Conservation (phyloP, 2,113 vertebrate genomes). For the Accipiter virgatus region DNA sequence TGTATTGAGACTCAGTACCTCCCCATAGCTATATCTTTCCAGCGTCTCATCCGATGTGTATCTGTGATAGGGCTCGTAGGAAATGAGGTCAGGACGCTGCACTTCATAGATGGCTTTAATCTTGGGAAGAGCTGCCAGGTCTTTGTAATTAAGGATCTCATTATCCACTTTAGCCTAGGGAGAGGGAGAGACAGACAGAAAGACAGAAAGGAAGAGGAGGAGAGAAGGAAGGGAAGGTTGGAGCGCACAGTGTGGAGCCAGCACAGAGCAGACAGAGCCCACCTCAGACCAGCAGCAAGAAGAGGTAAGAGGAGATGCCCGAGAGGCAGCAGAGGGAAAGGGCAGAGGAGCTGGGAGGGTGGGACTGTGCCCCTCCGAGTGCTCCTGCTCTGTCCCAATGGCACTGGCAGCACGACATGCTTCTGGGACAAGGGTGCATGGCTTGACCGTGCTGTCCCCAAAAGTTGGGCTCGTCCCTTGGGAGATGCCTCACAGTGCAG, state of each 20-base stretch:
- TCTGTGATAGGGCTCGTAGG: slow-evolving; percentile 93
- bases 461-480: neutral
- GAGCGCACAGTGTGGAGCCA: neutral
- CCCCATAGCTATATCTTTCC: slow-evolving; percentile 96
- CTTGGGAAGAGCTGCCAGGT: slow-evolving; percentile 98
- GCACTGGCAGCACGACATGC: accelerated
- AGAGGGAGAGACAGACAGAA: slow-evolving; percentile 73
- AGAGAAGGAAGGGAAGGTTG: slow-evolving; percentile 38
- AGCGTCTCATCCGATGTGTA: slow-evolving; percentile 94
- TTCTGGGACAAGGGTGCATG: accelerated
- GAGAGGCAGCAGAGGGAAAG: neutral
- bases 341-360: neutral
- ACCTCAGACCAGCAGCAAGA: neutral
- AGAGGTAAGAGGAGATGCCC: neutral
- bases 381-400: neutral
- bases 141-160: slow-evolving; percentile 99
- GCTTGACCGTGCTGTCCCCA: accelerated
- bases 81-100: slow-evolving; percentile 95
- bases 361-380: neutral
- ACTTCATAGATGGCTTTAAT: slow-evolving; percentile 99
- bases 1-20: slow-evolving; percentile 76
- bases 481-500: neutral
- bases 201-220: slow-evolving; percentile 63
- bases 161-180: slow-evolving; percentile 97
- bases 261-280: neutral